These are phyloP conservation scores for Passerina amoena DNA, from an alignment of 2,113 vertebrate species.

Conservation along the genomic window DNA sequence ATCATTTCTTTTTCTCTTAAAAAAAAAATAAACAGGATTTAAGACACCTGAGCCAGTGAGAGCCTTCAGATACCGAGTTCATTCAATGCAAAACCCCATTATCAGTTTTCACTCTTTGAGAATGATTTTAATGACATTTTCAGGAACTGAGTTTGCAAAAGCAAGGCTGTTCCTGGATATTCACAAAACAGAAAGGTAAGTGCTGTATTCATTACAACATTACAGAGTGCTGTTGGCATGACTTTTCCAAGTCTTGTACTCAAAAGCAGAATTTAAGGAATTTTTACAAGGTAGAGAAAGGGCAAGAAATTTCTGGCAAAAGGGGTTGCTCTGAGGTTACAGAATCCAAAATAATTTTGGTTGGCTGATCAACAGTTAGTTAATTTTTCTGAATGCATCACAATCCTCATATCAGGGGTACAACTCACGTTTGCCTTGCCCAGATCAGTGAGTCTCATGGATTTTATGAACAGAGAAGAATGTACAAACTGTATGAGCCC, in stretches of 20 bases:
- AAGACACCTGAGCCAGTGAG: background rate
- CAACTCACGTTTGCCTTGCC: background rate
- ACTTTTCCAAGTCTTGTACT: background rate
- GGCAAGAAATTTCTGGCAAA: background rate
- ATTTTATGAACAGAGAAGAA: background rate
- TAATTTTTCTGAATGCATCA: background rate
- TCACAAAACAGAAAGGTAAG: slow-evolving; percentile 4
- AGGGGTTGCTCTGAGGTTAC: background rate
- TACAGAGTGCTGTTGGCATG: background rate
- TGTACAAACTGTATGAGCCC: background rate
- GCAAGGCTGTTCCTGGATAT: background rate
- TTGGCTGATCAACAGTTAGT: background rate
- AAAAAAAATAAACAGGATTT: background rate
- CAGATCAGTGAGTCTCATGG: background rate
- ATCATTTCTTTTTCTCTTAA: background rate
- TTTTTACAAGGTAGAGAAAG: slow-evolving; percentile 20
- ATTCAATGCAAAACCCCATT: background rate
- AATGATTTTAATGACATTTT: background rate
- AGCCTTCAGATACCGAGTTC: background rate
- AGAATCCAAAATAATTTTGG: background rate
- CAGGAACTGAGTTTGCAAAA: background rate
- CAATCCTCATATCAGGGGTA: background rate
- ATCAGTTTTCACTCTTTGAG: background rate
- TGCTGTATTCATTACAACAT: background rate
- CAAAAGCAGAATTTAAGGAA: background rate